Evolutionary conservation across 2,888 invertebrate species (phyloP).

Genomic region (Meteorus cinctellus): DNA sequence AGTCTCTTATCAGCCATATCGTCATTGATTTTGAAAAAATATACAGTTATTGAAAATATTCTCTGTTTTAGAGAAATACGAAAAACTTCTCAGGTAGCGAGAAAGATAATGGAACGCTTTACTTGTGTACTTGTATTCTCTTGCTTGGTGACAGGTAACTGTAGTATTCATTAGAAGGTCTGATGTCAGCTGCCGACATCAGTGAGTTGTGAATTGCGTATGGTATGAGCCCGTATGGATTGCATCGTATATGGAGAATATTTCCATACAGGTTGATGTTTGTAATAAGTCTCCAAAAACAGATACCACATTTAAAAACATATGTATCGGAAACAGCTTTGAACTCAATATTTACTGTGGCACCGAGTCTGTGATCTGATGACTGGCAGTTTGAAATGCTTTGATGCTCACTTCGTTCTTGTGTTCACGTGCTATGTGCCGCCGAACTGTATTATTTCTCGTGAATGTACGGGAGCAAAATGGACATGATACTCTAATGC

Average conservation of each 20-base stretch:
- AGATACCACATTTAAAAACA: not conserved
- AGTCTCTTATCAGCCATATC: slow-evolving; percentile 19
- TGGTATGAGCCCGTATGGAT: slow-evolving; percentile 5
- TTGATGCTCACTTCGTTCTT: slow-evolving; percentile 83
- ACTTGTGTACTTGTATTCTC: slow-evolving; percentile 48
- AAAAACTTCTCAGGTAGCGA: slow-evolving; percentile 25
- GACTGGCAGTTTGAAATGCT: slow-evolving; percentile 76
- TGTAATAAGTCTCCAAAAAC: slow-evolving; percentile 15
- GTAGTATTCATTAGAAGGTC: slow-evolving; percentile 55
- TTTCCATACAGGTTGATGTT: not conserved
- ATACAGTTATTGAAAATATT: not conserved
- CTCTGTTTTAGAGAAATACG: not conserved
- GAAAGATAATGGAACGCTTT: slow-evolving; percentile 43
- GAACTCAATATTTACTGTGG: slow-evolving; percentile 60
- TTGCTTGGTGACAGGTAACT: slow-evolving; percentile 61
- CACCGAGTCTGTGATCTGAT: slow-evolving; percentile 66
- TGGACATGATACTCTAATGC: slow-evolving; percentile 92
- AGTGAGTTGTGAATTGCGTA: slow-evolving; percentile 11
- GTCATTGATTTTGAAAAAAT: not conserved
- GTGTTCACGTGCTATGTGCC: slow-evolving; percentile 93
- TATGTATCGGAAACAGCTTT: slow-evolving; percentile 8
- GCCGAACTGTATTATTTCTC: slow-evolving; percentile 92
- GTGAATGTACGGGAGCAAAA: slow-evolving; percentile 93
- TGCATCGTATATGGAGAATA: slow-evolving; percentile 2
- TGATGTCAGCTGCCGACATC: not conserved